These are phyloP conservation scores for Champsocephalus esox DNA, from an alignment of 2,797 vertebrate genomes.

Conservation along the genomic window DNA sequence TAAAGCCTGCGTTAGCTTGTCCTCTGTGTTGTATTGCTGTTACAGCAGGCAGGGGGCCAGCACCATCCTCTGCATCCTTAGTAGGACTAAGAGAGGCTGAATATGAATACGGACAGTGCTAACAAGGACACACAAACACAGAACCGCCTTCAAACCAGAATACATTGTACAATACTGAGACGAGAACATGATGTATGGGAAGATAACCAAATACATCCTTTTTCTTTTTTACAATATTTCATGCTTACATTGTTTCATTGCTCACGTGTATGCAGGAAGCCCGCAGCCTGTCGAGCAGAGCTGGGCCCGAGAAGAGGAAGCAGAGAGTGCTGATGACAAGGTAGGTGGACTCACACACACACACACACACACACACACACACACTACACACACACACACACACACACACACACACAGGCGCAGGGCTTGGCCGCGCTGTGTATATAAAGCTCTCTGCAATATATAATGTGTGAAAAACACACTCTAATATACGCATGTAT, in stretches of 20 bases:
- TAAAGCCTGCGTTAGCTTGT: neutral
- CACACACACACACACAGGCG: constrained; percentile 20
- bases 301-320: constrained; percentile 51
- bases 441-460: neutral
- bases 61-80: constrained; percentile 15
- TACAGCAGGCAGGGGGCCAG: constrained; percentile 14
- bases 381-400: constrained; percentile 30
- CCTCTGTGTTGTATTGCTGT: constrained; percentile 10
- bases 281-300: constrained; percentile 58
- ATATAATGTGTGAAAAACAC: no score
- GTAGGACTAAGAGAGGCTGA: constrained; percentile 6
- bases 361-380: constrained; percentile 30
- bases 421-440: constrained; percentile 3
- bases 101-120: constrained; percentile 14
- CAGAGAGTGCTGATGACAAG: constrained; percentile 52
- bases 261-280: constrained; percentile 62
- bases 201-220: neutral
- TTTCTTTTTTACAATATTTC: constrained; percentile 20
- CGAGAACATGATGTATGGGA: neutral
- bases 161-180: neutral
- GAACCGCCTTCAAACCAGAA: neutral
- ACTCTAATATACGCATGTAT: neutral
- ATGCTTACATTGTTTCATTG: constrained; percentile 32
- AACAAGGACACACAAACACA: constrained; percentile 13
- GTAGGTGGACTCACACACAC: constrained; percentile 44